A percentile compares a stretch with the other conserved stretches of the same genome.
Conservation (phyloP, 2,797 vertebrate genomes). For the Channallabes apus region DNA sequence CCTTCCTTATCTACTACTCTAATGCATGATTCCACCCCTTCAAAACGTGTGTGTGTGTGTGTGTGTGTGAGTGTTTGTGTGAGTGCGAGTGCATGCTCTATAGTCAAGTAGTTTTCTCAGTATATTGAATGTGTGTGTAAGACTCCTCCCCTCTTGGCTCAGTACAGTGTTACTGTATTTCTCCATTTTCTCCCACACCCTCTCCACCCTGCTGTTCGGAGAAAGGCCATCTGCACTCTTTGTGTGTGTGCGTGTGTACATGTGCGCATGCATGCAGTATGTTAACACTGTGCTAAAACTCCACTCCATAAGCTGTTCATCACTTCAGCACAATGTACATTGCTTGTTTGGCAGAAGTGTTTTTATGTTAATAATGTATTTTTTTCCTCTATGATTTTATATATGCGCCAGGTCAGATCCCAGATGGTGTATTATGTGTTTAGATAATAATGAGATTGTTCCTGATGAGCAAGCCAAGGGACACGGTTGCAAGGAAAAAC, state of each 20-base stretch:
- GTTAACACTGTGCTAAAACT: conserved; percentile 14
- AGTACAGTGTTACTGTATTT: conserved; percentile 28
- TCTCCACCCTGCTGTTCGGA: conserved; percentile 46
- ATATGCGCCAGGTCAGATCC: neutral
- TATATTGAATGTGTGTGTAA: conserved; percentile 5
- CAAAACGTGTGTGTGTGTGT: neutral
- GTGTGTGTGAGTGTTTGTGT: neutral
- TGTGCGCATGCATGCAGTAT: conserved; percentile 18
- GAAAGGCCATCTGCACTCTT: conserved; percentile 2
- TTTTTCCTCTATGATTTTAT: neutral
- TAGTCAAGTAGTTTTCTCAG: conserved; percentile 12
- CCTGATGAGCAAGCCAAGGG: too few relatives aligned
- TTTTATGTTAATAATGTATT: neutral
- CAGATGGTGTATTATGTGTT: too few relatives aligned
- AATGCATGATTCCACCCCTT: neutral
- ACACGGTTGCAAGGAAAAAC: too few relatives aligned
- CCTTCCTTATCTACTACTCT: too few relatives aligned
- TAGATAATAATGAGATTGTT: too few relatives aligned
- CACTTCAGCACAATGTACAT: neutral
- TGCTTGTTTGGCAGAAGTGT: neutral
- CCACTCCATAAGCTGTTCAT: conserved; percentile 5
- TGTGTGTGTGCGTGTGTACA: neutral
- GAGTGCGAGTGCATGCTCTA: neutral
- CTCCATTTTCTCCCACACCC: conserved; percentile 45
- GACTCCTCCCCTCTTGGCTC: neutral